Evolutionary conservation across 2,888 invertebrate species (phyloP), one percentile per base, ranked within the genome.

Genomic region (Ecdyonurus torrentis): DNA sequence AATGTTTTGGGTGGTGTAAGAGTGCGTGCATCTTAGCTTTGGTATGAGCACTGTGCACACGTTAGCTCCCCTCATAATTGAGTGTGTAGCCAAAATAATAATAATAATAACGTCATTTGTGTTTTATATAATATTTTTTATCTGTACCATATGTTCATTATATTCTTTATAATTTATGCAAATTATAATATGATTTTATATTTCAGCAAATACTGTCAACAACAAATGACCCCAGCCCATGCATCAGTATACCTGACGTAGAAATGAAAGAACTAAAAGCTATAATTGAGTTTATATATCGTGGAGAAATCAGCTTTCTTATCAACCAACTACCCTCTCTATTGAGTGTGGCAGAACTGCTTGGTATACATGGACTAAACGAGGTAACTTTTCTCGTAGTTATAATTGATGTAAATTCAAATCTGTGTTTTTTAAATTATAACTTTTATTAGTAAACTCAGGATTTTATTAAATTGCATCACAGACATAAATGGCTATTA

Each of bases 211-310:
- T 75, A 25, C 64, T 75, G 1, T 71, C 72, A 61, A 70, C 73
- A 65, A 70, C 71, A 15, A 72, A 70, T 2, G 75, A 75, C 23
- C 72, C 72, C 62, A 71, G 73, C 65, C 71, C 75, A 18, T 73
- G 73, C 2, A 71, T 75, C 58, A 76, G 75, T 67, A 67, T 76
- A n/a, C 73, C 72, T 63, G 75, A 73, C 52, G 71, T 75, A 66
- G 71, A 72, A n/a, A 69, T 71, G 10, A 69, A 73, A 63, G 74
- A 75, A 67, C 68, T 76, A 15, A 70, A 69, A 65, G 69, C 72
- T 5, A 73, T 76, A 37, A 70, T 76, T 18, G 73, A 76, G 65
- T 76, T 74, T 64, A 71, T 71, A 24, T 76, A 76, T 65, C 71
- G 73, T 61, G 76, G 76, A 1, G 74, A 75, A 68, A 71, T 76